Evolutionary conservation across 2,113 vertebrate species (phyloP).

Genomic region (Pardalotus punctatus): DNA sequence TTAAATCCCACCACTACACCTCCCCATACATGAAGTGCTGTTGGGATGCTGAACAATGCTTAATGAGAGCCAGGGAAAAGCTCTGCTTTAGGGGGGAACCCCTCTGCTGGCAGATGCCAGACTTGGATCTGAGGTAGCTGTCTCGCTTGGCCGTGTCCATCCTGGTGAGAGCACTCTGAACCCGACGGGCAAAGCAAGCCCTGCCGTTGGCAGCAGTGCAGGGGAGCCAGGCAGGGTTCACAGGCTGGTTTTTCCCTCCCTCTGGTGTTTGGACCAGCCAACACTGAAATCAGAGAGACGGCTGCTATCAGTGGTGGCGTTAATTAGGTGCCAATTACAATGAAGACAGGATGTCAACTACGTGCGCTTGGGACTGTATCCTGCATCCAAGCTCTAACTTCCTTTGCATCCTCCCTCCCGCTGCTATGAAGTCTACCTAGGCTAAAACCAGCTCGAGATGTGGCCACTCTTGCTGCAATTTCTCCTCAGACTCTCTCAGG

Average conservation of each 20-base stretch:
- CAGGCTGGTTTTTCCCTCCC: neutral
- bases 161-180: neutral
- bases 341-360: neutral
- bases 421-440: neutral
- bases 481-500: neutral
- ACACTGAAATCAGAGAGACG: neutral
- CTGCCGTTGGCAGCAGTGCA: neutral
- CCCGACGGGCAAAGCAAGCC: neutral
- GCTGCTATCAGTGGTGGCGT: neutral
- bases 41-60: neutral
- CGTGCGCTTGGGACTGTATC: neutral
- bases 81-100: neutral
- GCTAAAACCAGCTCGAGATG: neutral
- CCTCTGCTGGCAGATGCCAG: neutral
- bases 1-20: neutral
- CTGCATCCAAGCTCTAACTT: neutral
- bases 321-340: slow-evolving; percentile 12
- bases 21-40: neutral
- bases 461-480: neutral
- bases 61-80: neutral
- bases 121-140: neutral
- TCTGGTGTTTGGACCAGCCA: neutral
- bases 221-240: neutral
- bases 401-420: neutral
- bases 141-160: neutral